Base-by-base conservation (phyloP, 2,797 vertebrate species). In the Gymnothorax javanicus region DNA sequence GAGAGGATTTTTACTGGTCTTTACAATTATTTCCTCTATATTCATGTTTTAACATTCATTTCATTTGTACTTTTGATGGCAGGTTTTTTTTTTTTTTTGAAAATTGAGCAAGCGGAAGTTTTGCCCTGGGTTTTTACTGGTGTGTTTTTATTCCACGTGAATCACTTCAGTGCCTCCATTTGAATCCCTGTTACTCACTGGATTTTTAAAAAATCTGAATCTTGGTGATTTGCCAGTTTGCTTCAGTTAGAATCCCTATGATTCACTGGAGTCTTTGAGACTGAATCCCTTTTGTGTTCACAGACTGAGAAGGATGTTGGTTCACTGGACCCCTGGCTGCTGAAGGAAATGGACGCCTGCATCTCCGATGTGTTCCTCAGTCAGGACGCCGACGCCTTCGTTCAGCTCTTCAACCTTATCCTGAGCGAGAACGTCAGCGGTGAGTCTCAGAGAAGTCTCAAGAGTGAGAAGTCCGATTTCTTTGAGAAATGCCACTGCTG, bases 351-450 rank as follows among this genome's bases (percentile, higher is more conserved):
- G 97, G 98, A 99, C 92, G 93, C 95, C 59, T 98, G 98, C 93
- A 97, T 99, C 87, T 97, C 97, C 84, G 96, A 95, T 87, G 95
- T 99, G 87, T 99, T 98, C 95, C 92, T 98, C 12, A 92, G 94
- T 91, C 96, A 97, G 91, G 97, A 99, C 85, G 87, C 91, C n/a
- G 97, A 97, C 86, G 93, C 95, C 33, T 98, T 98, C 91, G 94
- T 93, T 89, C 97, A 98, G 85, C 95, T 99, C 88, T 98, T 99
- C 91, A 97, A 98, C 90, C 96, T 99, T 82, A 97, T 99, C 92
- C 94, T 97, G 91, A 96, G 96, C 71, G 97, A 99, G 95, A 96
- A 95, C 87, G 95, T 99, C 85, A 97, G 97, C 8, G 98, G 98
- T 99, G 95, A 84, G 95, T 67, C 69, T 3, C 25, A 13, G n/a